phyloP scores from a whole-genome alignment of 2,113 vertebrate species.

The Stigmatopora nigra region DNA sequence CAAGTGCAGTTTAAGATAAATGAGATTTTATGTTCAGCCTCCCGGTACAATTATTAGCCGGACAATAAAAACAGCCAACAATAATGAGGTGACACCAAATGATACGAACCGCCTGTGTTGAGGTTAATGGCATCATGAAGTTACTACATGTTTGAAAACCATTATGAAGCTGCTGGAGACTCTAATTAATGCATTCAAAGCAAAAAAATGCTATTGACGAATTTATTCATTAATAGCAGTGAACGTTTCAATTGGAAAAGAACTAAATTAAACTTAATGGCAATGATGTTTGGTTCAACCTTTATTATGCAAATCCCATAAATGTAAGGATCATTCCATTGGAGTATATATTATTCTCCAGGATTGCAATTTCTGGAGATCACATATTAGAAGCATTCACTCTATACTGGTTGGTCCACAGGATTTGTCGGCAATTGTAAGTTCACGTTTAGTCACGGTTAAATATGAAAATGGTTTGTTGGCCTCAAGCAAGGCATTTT shows the following conservation, averaged over 20 bases:
- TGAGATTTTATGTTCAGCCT: slow-evolving; percentile 10
- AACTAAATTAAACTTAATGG: no score
- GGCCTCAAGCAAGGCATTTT: slow-evolving; percentile 15
- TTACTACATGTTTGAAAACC: no score
- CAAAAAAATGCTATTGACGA: no score
- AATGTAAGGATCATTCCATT: no score
- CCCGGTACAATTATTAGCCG: slow-evolving; percentile 10
- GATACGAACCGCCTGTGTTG: background rate
- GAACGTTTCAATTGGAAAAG: no score
- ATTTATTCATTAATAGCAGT: no score
- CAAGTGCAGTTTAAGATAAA: slow-evolving; percentile 33
- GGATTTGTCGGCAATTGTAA: slow-evolving; percentile 8
- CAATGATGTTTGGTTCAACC: no score
- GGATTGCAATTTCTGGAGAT: no score
- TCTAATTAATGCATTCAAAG: no score
- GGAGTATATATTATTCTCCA: no score
- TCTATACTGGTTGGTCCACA: slow-evolving; percentile 16
- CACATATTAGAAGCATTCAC: background rate
- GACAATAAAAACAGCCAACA: background rate
- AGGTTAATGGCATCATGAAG: background rate
- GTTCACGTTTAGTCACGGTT: slow-evolving; percentile 36
- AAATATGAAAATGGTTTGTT: slow-evolving; percentile 34
- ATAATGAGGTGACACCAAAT: background rate
- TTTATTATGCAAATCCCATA: no score
- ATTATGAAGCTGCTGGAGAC: no score